Percentiles rank a stretch among this genome's conserved stretches.
Evolutionary conservation across 2,113 vertebrate genomes (phyloP).

Genomic region (Corydoras maculifer): DNA sequence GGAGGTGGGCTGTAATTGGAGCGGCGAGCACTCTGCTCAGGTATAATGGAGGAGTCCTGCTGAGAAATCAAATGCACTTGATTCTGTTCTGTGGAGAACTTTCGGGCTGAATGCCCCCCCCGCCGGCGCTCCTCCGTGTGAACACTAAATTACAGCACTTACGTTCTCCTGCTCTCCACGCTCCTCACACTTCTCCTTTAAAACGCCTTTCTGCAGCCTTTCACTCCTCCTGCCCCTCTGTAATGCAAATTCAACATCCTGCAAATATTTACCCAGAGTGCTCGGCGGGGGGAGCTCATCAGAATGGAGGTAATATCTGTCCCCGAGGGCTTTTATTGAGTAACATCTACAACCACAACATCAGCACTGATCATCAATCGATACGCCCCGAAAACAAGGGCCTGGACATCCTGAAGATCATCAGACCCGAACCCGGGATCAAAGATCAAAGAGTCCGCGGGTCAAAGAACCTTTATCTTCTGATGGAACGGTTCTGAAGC

Average conservation of each 20-base stretch:
- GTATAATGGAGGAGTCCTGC: slow-evolving; percentile 65
- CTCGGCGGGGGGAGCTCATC: too few relatives aligned
- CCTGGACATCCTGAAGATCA: too few relatives aligned
- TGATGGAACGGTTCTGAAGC: too few relatives aligned
- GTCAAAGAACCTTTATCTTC: too few relatives aligned
- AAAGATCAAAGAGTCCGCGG: too few relatives aligned
- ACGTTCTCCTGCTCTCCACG: slow-evolving; percentile 59
- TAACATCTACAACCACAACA: too few relatives aligned
- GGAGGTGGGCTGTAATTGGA: slow-evolving; percentile 70
- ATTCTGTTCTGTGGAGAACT: slow-evolving; percentile 56
- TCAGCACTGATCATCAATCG: too few relatives aligned
- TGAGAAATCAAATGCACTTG: slow-evolving; percentile 60
- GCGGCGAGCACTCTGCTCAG: slow-evolving; percentile 54
- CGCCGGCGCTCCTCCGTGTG: slow-evolving; percentile 52
- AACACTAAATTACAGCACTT: slow-evolving; percentile 65
- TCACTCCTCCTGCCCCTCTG: background rate
- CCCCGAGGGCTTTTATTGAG: too few relatives aligned
- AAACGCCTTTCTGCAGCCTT: background rate
- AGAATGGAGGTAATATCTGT: too few relatives aligned
- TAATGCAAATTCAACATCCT: background rate
- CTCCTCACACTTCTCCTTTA: slow-evolving; percentile 13
- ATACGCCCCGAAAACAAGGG: too few relatives aligned
- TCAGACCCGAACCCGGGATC: too few relatives aligned
- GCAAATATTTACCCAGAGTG: too few relatives aligned
- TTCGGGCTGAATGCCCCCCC: slow-evolving; percentile 62